Base-by-base conservation (phyloP, 2,888 invertebrate species). In the Melinopterus prodromus region DNA sequence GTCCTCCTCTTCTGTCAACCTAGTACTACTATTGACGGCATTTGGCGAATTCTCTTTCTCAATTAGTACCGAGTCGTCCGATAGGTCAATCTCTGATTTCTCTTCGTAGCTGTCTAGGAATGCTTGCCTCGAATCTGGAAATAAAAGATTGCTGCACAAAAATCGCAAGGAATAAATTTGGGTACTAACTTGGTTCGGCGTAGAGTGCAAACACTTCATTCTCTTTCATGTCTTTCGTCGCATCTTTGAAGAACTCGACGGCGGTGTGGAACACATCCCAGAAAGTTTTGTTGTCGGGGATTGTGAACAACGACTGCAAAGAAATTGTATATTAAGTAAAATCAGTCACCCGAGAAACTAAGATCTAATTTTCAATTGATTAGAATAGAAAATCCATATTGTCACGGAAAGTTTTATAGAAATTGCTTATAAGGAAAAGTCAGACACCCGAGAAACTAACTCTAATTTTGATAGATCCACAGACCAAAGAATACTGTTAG, bases 181-280 rank as follows among this genome's bases (percentile, higher is more conserved):
- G 74, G 78, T 70, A 83, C 87, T 87, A 82, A 92, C 92, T 91
- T 15, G 94, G 94, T 85, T 94, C 94, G 53, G 92, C 91, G 79
- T 93, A 92, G 84, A 95, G 87, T 74, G 92, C 91, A 83, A 92
- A 90, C 38, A 93, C 86, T 84, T 94, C 92, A 77, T 92, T 91
- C 0, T 92, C 90, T 0, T 90, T 88, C 83, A 95, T 89, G 81
- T 92, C 91, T 80, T 93, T 91, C 0, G 95, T 95, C 53, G 91
- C 91, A 79, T 92, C 91, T 87, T 94, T 93, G 88, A 96, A 96
- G 79, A 91, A 91, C 5, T 91, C 89, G 0, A 95, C 93, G 83
- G 94, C 91, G 78, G 94, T 92, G 5, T 92, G 91, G 89, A 95
- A 96, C 75, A 91, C 91, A 81, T 95, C 93, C 93, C 93, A 94